A percentile compares a stretch with the other conserved stretches of the same genome.
Evolutionary conservation across 2,797 vertebrate genomes (phyloP).

Genomic region (Clangula hyemalis): DNA sequence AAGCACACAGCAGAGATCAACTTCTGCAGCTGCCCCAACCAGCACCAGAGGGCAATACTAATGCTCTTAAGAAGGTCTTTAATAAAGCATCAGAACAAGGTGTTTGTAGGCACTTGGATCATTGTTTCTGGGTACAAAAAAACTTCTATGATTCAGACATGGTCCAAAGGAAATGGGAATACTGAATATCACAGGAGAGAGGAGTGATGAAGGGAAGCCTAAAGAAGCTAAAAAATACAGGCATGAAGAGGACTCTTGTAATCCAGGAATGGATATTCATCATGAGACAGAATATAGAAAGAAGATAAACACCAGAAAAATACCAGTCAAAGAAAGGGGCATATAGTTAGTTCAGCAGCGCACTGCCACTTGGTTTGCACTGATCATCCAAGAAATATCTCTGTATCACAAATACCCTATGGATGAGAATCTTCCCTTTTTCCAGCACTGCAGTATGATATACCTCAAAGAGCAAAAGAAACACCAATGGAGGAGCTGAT

Average conservation of each 20-base stretch:
- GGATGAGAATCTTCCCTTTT: not conserved
- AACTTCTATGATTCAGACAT: not conserved
- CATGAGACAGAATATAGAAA: not conserved
- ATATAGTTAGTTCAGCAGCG: not conserved
- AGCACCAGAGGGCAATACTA: not conserved
- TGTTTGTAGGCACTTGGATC: not conserved
- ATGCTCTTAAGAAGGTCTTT: not conserved
- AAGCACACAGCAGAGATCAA: not conserved
- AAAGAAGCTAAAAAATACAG: not conserved
- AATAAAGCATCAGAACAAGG: not conserved
- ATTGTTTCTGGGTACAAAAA: not conserved
- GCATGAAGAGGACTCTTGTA: not conserved
- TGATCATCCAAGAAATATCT: not conserved
- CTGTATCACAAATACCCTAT: not conserved
- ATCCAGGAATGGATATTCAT: not conserved
- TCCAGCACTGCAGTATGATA: not conserved
- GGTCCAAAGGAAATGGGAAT: not conserved
- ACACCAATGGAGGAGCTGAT: not conserved
- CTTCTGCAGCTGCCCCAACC: not conserved
- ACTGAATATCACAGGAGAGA: not conserved
- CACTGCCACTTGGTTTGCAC: not conserved
- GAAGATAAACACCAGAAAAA: not conserved
- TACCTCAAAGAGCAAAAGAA: not conserved
- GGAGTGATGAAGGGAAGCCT: not conserved
- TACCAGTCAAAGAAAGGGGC: not conserved